These are phyloP conservation scores for Notodonta ziczac DNA, from an alignment of 2,888 invertebrate genomes.

Conservation along the genomic window DNA sequence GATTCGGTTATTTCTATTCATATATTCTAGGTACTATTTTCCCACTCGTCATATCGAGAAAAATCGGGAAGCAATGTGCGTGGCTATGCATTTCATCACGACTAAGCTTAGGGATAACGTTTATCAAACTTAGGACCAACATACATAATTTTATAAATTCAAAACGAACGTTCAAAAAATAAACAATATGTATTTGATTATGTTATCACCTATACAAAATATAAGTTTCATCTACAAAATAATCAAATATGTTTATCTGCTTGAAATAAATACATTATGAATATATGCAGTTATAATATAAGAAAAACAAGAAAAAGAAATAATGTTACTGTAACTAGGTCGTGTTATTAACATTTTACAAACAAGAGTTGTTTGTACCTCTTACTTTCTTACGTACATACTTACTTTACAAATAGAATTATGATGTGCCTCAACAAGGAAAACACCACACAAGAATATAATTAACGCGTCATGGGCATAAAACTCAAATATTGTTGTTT, in stretches of 20 bases:
- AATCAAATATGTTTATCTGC: too few species aligned
- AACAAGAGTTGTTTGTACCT: not conserved
- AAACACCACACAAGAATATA: not conserved
- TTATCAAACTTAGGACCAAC: too few species aligned
- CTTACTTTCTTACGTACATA: not conserved
- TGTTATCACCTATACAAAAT: too few species aligned
- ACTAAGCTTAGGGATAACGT: not conserved
- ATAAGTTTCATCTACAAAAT: too few species aligned
- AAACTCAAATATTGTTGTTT: conserved; percentile 6
- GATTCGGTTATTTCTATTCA: conserved; percentile 14
- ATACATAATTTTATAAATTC: too few species aligned
- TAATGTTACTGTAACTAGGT: too few species aligned
- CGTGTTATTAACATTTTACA: too few species aligned
- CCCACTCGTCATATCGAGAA: conserved; percentile 12
- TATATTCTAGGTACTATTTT: conserved; percentile 19
- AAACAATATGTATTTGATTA: too few species aligned
- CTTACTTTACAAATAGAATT: not conserved
- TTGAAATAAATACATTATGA: too few species aligned
- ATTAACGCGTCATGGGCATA: not conserved
- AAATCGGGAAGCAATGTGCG: conserved; percentile 10
- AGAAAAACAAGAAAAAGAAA: too few species aligned
- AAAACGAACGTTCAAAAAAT: too few species aligned
- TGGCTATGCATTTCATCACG: conserved; percentile 23
- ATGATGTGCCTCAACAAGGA: not conserved
- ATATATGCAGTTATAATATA: too few species aligned